Percentiles rank a stretch among this genome's conserved stretches.
Conservation (phyloP, 2,113 vertebrate species). For the Aplodontia rufa region DNA sequence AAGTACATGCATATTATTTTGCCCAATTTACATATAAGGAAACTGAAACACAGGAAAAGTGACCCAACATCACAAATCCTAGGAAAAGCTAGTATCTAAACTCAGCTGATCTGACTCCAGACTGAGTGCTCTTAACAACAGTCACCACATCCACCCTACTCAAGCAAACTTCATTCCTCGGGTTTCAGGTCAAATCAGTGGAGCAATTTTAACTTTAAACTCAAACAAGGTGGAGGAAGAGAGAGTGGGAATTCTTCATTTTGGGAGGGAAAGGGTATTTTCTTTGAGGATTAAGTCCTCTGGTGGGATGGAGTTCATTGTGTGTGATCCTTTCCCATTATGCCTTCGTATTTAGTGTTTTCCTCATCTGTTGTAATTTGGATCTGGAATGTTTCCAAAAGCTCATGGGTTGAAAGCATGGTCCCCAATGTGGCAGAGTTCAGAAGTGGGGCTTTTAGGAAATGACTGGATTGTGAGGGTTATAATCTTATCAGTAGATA, state of each 20-base stretch:
- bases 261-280: background rate
- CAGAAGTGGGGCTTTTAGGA: no score
- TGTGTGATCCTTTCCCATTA: background rate
- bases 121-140: background rate
- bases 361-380: no score
- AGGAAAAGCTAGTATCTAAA: background rate
- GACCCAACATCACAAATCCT: background rate
- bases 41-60: background rate
- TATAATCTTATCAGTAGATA: no score
- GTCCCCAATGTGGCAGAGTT: no score
- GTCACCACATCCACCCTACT: background rate
- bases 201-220: slow-evolving; percentile 8
- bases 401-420: no score
- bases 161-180: slow-evolving; percentile 13
- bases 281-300: background rate
- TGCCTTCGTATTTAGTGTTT: background rate
- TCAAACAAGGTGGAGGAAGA: background rate
- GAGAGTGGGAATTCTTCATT: background rate
- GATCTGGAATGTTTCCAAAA: no score
- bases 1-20: background rate
- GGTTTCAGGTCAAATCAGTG: background rate
- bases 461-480: no score
- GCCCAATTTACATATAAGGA: background rate
- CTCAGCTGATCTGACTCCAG: background rate
- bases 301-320: background rate